Evolutionary conservation across 2,888 invertebrate genomes (phyloP).

Genomic region (Cantharis flavilabris): DNA sequence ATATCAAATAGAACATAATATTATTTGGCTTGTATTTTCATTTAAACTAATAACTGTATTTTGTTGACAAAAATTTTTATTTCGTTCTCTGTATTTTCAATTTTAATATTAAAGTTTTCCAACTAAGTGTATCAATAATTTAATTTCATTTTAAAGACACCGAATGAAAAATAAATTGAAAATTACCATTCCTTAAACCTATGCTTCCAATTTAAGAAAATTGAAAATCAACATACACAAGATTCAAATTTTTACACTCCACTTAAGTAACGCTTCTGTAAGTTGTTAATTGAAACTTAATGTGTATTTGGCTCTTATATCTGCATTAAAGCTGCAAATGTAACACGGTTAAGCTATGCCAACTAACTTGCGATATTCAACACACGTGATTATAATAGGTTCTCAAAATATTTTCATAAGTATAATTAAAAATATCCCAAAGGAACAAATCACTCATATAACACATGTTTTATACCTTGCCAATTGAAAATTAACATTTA

Average conservation of each 20-base stretch:
- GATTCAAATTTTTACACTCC: not conserved
- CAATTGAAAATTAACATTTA: not conserved
- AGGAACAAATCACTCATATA: not conserved
- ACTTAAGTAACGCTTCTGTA: not conserved
- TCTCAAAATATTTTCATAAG: slow-evolving; percentile 3
- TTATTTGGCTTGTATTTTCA: not conserved
- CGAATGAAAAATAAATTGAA: not conserved
- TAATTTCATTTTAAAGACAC: not conserved
- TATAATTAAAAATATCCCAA: slow-evolving; percentile 11
- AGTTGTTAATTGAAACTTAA: not conserved
- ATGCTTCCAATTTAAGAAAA: not conserved
- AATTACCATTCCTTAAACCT: not conserved
- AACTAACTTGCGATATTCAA: not conserved
- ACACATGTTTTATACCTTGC: not conserved
- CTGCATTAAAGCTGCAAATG: not conserved
- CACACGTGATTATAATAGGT: not conserved
- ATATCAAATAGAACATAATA: not conserved
- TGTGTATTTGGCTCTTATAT: not conserved
- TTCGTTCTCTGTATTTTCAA: not conserved
- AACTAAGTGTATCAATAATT: not conserved
- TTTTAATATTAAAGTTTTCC: not conserved
- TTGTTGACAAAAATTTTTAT: not conserved
- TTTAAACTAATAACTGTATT: not conserved
- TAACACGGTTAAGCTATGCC: not conserved
- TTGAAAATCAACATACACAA: not conserved